Conservation (phyloP, 1,140 invertebrate genomes). For the Solenopsis invicta region DNA sequence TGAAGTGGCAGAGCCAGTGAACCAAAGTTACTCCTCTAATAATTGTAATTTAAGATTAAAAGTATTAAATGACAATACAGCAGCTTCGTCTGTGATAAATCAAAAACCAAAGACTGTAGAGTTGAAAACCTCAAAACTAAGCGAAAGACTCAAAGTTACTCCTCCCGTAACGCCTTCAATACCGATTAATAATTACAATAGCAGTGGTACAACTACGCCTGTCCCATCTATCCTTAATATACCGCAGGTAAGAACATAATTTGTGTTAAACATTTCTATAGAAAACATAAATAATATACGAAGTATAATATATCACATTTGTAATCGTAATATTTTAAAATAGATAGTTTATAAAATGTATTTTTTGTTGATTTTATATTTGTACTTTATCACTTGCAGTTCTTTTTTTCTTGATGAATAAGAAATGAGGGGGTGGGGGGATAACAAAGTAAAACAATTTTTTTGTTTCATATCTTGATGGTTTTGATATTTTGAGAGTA, state of each 20-base stretch:
- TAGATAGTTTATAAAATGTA: not conserved
- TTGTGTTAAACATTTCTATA: not conserved
- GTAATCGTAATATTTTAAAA: not conserved
- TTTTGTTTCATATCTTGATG: too few relatives aligned
- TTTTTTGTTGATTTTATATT: not conserved
- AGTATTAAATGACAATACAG: constrained; percentile 41
- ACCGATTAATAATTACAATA: constrained; percentile 1
- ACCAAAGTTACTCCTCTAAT: constrained; percentile 60
- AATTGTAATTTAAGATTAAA: constrained; percentile 45
- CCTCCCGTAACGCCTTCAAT: not conserved
- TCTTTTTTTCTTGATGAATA: too few relatives aligned
- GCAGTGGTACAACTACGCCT: not conserved
- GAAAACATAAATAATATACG: not conserved
- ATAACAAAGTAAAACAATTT: too few relatives aligned
- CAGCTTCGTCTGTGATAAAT: constrained; percentile 64
- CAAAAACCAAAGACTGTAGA: constrained; percentile 69
- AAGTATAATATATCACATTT: not conserved
- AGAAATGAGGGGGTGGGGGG: too few relatives aligned
- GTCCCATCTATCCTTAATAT: constrained; percentile 2
- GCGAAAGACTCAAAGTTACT: constrained; percentile 64
- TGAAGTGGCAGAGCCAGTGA: constrained; percentile 23
- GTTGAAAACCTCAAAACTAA: constrained; percentile 45
- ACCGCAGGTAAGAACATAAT: not conserved
- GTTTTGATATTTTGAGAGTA: too few relatives aligned
- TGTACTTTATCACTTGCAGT: not conserved